phyloP scores from a whole-genome alignment of 2,113 vertebrate species.

The Silurus meridionalis region DNA sequence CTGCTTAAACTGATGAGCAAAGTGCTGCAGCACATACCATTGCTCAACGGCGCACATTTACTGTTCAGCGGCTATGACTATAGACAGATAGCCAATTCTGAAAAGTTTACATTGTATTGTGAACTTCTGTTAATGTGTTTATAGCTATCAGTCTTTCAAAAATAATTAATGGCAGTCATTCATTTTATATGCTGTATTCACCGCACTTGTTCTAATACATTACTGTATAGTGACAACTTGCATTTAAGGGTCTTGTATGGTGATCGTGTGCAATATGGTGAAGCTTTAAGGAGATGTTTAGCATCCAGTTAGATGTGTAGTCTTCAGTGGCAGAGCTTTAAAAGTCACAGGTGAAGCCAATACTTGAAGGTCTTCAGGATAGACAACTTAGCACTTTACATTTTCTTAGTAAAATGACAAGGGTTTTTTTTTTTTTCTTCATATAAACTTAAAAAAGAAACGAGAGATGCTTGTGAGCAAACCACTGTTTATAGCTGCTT shows the following conservation, averaged over 20 bases:
- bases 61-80: background rate
- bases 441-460: background rate
- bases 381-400: background rate
- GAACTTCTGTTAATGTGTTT: background rate
- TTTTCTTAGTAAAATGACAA: background rate
- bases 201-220: background rate
- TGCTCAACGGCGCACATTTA: background rate
- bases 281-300: background rate
- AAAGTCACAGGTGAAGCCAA: background rate
- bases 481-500: background rate
- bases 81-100: background rate
- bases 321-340: background rate
- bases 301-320: background rate
- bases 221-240: background rate
- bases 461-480: background rate
- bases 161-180: background rate
- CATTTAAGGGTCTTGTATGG: background rate
- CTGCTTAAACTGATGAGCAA: conserved; percentile 15
- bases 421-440: background rate
- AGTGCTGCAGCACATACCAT: background rate
- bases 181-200: background rate
- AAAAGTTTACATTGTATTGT: background rate
- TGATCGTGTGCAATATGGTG: background rate
- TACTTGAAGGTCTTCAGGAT: background rate
- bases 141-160: background rate